Conservation (phyloP, 2,888 invertebrate genomes). For the Hirudinaria manillensis region DNA sequence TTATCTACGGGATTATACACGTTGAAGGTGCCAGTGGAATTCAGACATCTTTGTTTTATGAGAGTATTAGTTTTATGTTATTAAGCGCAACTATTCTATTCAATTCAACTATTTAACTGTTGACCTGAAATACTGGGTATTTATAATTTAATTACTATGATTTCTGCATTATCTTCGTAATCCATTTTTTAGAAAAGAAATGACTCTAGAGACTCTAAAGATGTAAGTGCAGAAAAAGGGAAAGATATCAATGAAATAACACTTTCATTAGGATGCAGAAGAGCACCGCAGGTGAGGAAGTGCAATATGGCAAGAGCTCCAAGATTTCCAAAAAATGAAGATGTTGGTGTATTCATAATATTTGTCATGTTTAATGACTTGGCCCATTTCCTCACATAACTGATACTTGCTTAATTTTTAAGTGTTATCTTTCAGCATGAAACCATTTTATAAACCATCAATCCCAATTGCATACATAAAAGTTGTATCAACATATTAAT, state of each 20-base stretch:
- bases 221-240: background rate
- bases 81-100: too few relatives aligned
- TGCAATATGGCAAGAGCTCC: constrained; percentile 20
- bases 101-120: too few relatives aligned
- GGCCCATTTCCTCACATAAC: background rate
- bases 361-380: background rate
- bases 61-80: too few relatives aligned
- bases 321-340: constrained; percentile 4
- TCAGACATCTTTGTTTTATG: too few relatives aligned
- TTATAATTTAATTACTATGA: too few relatives aligned
- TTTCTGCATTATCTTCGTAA: too few relatives aligned
- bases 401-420: background rate
- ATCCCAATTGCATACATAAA: too few relatives aligned
- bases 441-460: background rate
- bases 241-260: constrained; percentile 1
- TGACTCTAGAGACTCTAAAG: background rate
- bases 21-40: too few relatives aligned
- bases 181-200: background rate
- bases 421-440: background rate
- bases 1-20: too few relatives aligned
- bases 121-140: too few relatives aligned
- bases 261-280: background rate
- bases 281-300: background rate
- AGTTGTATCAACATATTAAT: too few relatives aligned
- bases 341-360: background rate